phyloP scores from a whole-genome alignment of 1,140 invertebrate species.

The Ericerus pela region DNA sequence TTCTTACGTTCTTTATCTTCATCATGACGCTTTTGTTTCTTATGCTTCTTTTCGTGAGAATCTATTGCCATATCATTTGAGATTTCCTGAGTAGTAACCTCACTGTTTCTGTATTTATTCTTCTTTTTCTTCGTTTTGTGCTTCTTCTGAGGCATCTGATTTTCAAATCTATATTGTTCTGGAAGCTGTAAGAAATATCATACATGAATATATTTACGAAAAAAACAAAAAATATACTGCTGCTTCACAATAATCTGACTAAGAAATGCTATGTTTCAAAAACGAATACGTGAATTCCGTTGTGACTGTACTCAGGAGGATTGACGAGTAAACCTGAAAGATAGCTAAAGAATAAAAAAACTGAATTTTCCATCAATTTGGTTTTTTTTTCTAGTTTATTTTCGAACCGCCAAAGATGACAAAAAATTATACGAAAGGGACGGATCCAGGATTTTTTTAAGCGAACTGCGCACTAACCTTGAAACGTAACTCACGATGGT shows the following conservation, averaged over 20 bases:
- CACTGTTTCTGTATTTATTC: conserved; percentile 77
- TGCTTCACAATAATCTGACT: background rate
- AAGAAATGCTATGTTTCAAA: too few relatives aligned
- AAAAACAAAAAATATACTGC: background rate
- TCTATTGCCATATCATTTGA: conserved; percentile 44
- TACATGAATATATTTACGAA: conserved; percentile 11
- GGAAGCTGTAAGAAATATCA: conserved; percentile 74
- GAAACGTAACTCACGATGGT: too few relatives aligned
- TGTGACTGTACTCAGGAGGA: too few relatives aligned
- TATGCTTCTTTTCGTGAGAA: conserved; percentile 87
- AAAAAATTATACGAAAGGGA: too few relatives aligned
- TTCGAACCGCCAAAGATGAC: too few relatives aligned
- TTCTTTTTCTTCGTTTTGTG: conserved; percentile 92
- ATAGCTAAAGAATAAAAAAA: too few relatives aligned
- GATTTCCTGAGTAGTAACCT: conserved; percentile 29
- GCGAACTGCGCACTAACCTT: too few relatives aligned
- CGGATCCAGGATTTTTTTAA: too few relatives aligned
- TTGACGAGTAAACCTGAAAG: too few relatives aligned
- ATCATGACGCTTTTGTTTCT: conserved; percentile 85
- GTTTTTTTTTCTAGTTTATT: too few relatives aligned
- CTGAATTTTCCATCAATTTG: too few relatives aligned
- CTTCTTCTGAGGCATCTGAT: conserved; percentile 78
- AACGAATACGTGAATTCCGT: too few relatives aligned
- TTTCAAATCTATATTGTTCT: conserved; percentile 87
- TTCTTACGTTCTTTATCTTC: conserved; percentile 89